These are phyloP conservation scores for Tethya wilhelma DNA, from an alignment of 37 sponge, comb jelly and placozoan species.

Conservation along the genomic window DNA sequence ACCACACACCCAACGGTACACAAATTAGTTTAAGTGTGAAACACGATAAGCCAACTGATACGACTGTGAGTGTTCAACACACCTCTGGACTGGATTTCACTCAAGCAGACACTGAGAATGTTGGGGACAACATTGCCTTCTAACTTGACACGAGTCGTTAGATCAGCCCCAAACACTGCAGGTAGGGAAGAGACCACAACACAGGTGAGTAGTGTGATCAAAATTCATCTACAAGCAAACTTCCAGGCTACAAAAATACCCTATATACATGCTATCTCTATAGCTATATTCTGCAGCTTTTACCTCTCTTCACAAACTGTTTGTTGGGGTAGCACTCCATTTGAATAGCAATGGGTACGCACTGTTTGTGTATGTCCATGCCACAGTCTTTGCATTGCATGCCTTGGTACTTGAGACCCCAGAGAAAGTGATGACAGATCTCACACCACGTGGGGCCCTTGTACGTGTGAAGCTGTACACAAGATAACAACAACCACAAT, in stretches of 20 bases:
- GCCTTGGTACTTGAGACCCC: constrained; percentile 76
- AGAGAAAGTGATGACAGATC: constrained; percentile 77
- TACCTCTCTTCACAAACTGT: constrained; percentile 62
- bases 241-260: not conserved
- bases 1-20: not conserved
- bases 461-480: constrained; percentile 40
- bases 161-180: constrained; percentile 77
- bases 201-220: not conserved
- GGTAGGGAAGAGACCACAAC: not conserved
- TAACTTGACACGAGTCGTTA: constrained; percentile 53
- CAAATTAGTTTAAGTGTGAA: not conserved
- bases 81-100: constrained; percentile 58
- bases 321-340: constrained; percentile 66
- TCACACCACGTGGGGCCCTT: constrained; percentile 74
- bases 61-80: not conserved
- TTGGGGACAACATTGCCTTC: constrained; percentile 58
- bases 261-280: not conserved
- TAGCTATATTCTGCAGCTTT: not conserved
- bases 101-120: constrained; percentile 42
- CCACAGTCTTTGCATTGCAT: constrained; percentile 77
- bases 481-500: not conserved
- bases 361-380: constrained; percentile 72
- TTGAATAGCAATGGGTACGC: constrained; percentile 26
- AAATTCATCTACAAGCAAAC: not conserved
- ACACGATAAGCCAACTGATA: not conserved